Base-by-base conservation (phyloP, 2,888 invertebrate species). In the Heliconius ismenius region DNA sequence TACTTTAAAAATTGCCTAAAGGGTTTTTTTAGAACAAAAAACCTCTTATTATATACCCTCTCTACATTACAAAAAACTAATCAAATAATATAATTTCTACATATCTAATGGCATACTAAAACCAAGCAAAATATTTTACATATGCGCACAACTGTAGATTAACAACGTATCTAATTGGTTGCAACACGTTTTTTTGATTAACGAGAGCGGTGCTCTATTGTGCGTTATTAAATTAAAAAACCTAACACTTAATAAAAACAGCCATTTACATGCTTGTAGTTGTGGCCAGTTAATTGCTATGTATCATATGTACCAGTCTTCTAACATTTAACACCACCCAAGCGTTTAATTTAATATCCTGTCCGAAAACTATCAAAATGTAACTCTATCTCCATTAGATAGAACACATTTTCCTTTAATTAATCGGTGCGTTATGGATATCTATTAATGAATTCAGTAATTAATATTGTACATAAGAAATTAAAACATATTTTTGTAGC, bases 241-340 rank as follows among this genome's bases (percentile, higher is more conserved):
- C 63, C 58, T 70, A 63, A 70, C 70, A 73, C 54, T 60, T 69
- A 26, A 77, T 75, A 77, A 77, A 79, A 76, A 75, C 64, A 69
- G 76, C 28, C 67, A 78, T 79, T 32, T 79, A 80, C 74, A 79
- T 80, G 77, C 75, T 76, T 36, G 54, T 73, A 58, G 54, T 68
- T 32, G 64, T 21, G 28, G 32, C 13, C 13, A 15, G 65, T 76
- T 80, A 79, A 80, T 80, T 79, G 78, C 76, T 78, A 78, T 79
- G 74, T 79, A 79, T 77, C 78, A 79, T 78, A 78, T 79, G 79
- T 81, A 79, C 80, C 76, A 74, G 77, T 78, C 74, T 58, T 78
- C 78, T 79, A 81, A 84, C 79, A 76, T 84, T 88, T 87, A 86
- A 83, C 87, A 84, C 87, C 80, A 83, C 79, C 81, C 79, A 80